A percentile compares a stretch with the other conserved stretches of the same genome.
These are phyloP conservation scores for Ceratosolen solmsi DNA, from an alignment of 1,140 invertebrate genomes.

Conservation along the genomic window DNA sequence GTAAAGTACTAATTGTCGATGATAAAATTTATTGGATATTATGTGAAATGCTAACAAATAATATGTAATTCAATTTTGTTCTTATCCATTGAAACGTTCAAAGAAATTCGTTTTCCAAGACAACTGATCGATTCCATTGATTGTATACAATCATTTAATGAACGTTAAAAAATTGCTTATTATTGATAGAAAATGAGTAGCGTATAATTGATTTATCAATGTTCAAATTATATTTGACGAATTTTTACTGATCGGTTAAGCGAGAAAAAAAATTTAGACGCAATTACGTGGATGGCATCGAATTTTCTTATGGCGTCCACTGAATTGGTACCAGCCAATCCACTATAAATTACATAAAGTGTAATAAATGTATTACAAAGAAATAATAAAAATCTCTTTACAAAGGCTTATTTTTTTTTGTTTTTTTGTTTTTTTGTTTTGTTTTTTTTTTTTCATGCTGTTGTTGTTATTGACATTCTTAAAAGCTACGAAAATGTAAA, in stretches of 20 bases:
- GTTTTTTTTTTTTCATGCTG: too few relatives aligned
- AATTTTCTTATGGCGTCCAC: background rate
- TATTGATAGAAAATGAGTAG: background rate
- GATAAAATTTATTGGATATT: background rate
- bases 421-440: too few relatives aligned
- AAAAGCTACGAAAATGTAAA: background rate
- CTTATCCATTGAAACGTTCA: too few relatives aligned
- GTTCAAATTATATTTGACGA: background rate
- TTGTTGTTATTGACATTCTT: background rate
- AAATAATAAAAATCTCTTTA: background rate
- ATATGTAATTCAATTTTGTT: background rate
- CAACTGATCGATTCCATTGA: too few relatives aligned
- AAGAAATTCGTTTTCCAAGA: too few relatives aligned
- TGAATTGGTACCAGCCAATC: conserved; percentile 48
- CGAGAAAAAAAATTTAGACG: conserved; percentile 29
- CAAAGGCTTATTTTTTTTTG: background rate
- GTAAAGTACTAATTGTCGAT: conserved; percentile 10
- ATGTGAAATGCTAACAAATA: background rate
- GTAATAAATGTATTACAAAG: background rate
- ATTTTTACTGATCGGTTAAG: background rate
- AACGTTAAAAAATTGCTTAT: too few relatives aligned
- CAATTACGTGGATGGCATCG: conserved; percentile 38
- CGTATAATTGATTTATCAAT: background rate
- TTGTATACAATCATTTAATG: background rate
- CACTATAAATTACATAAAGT: conserved; percentile 11